Evolutionary conservation across 2,113 vertebrate genomes (phyloP), one percentile per base, ranked within the genome.

Genomic region (Pipa parva): DNA sequence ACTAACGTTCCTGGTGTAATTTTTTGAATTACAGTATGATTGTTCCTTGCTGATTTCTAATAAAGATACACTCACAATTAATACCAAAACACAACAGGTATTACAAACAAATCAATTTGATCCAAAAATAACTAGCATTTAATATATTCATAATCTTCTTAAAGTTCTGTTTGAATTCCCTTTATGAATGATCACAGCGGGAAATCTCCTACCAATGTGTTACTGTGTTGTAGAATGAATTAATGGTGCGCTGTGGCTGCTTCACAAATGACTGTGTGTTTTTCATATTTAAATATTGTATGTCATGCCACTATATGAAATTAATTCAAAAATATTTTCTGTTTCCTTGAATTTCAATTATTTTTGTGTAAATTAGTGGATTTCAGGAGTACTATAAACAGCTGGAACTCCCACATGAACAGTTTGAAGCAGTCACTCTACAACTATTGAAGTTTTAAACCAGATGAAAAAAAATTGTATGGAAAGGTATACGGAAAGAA

Each of bases 1-100:
- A 50, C 54, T 37, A 29, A 51, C 21, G 39, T 59, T 60, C 21
- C 24, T 18, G 27, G 48, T 42, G 60, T 70, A 52, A 52, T 69
- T 54, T 45, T 59, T 51, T 27, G 5, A 42, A 51, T 59, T 50
- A 9, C 48, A 54, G 4, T 33, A 17, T 54, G 57, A 42, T 54
- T 39, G 49, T 54, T 61, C 49, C 58, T 61, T 70, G 66, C 66
- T 70, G 66, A 39, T 70, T 61, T 70, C 66, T 70, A 70, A 70
- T 70, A 70, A 70, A 60, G 58, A 42, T 45, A 61, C 24, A 9
- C 57, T 45, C 24, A 54, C 66, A 70, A 70, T 70, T 70, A 70
- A 70, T 70, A 61, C 57, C 52, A 45, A n/a, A 52, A n/a, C 66
- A 52, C 57, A 70, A 42, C 58, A 54, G 46, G 66, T 54, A 70